Evolutionary conservation across 2,888 invertebrate species (phyloP).

Genomic region (Schizaphis graminum): DNA sequence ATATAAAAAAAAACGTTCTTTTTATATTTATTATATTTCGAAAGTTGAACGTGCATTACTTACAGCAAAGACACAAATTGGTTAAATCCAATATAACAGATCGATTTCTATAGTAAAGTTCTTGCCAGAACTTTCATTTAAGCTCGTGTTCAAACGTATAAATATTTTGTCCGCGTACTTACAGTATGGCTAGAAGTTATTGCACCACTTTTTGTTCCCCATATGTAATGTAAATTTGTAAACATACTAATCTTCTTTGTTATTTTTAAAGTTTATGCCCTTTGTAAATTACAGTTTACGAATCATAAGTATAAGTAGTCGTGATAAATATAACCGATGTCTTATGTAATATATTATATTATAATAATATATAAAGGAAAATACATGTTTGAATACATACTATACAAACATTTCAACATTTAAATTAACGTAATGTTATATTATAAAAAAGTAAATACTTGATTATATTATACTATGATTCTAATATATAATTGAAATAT

Average conservation of each 20-base stretch:
- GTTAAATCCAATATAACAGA: slow-evolving; percentile 4
- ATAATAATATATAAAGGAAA: neutral
- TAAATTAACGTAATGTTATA: neutral
- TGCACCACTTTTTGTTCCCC: neutral
- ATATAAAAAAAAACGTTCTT: neutral
- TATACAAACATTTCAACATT: neutral
- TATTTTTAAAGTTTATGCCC: neutral
- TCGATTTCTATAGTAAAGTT: neutral
- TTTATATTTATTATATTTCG: slow-evolving; percentile 9
- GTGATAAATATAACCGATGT: neutral
- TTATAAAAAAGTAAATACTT: neutral
- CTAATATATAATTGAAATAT: neutral
- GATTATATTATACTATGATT: neutral
- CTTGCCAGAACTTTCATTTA: neutral
- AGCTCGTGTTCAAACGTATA: neutral
- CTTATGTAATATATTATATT: neutral
- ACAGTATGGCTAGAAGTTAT: neutral
- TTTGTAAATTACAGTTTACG: neutral
- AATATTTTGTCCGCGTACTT: neutral
- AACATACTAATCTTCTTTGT: neutral
- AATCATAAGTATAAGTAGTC: neutral
- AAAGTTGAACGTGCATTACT: neutral
- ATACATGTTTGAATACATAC: neutral
- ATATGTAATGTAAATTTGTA: slow-evolving; percentile 21
- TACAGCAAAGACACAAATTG: neutral